Evolutionary conservation across 1,140 invertebrate genomes (phyloP), one percentile per base, ranked within the genome.

Genomic region (Papilio polytes): DNA sequence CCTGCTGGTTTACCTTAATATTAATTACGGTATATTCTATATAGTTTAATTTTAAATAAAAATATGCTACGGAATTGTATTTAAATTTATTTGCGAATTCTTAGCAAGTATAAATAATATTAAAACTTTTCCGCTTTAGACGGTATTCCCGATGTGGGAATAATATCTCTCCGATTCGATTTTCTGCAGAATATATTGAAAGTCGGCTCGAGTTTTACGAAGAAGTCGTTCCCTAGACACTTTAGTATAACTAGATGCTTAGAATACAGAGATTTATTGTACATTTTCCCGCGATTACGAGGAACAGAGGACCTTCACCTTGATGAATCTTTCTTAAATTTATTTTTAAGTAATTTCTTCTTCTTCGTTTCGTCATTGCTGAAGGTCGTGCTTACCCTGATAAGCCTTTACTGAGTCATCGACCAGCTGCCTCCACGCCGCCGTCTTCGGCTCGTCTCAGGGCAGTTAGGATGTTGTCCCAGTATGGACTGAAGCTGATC

Each of bases 61-160:
- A 59, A 59, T 22, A 9, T 20, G 7, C 56, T 22, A 10, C 7
- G 56, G 20, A 59, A 22, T 59, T n/a, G 1, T 22, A 22, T 10
- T 46, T 46, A n/a, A 44, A 15, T 31, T 73, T 73, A 73, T 73
- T 44, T 36, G 72, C 4, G 44, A 44, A 74, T 31, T 31, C 72
- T 20, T 44, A 20, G 72, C 22, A 63, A 63, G 59, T 63, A 63
- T 12, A 12, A 63, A 63, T 63, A 63, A 63, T 63, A 26, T 63
- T 63, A 31, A 22, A 26, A 63, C 59, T 31, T 63, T 63, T 63
- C 20, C 22, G 9, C 59, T 63, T 31, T 63, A 63, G 59, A 26
- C 9, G 22, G 20, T 22, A 63, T 63, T 22, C 22, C 22, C 10
- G 56, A 2, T 22, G 59, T 26, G 59, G 59, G 59, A 63, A 63